Evolutionary conservation across 2,888 invertebrate genomes (phyloP).

Genomic region (Hemaris fuciformis): DNA sequence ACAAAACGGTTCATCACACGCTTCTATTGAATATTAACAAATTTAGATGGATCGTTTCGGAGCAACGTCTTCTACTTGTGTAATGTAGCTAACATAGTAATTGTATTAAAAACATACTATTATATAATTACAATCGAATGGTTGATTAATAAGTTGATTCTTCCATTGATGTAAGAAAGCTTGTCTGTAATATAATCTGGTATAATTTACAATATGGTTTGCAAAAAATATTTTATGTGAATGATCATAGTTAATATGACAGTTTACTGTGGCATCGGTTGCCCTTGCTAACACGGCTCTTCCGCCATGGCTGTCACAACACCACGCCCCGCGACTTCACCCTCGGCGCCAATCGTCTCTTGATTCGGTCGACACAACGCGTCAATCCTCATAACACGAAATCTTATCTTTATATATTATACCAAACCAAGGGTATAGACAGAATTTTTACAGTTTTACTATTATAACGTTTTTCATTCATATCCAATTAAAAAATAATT

Average conservation of each 20-base stretch:
- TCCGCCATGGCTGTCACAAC: conserved; percentile 73
- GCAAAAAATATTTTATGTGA: background rate
- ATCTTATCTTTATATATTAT: background rate
- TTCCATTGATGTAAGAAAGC: background rate
- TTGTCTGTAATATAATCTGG: background rate
- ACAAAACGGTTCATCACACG: background rate
- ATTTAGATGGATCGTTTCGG: too few relatives aligned
- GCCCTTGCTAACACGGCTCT: conserved; percentile 56
- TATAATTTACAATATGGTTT: background rate
- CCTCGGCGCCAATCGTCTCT: conserved; percentile 41
- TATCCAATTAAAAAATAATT: background rate
- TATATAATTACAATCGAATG: too few relatives aligned
- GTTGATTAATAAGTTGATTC: too few relatives aligned
- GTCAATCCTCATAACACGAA: background rate
- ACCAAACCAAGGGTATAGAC: too few relatives aligned
- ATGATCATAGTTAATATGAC: background rate
- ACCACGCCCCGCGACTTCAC: conserved; percentile 54
- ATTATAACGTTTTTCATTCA: background rate
- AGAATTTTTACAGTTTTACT: background rate
- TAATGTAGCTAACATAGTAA: too few relatives aligned
- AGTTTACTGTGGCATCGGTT: conserved; percentile 18
- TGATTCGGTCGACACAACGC: conserved; percentile 40
- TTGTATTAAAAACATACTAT: too few relatives aligned
- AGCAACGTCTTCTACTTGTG: too few relatives aligned
- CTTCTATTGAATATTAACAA: too few relatives aligned